These are phyloP conservation scores for Conchocele bisecta DNA, from an alignment of 2,888 invertebrate species.

Conservation along the genomic window DNA sequence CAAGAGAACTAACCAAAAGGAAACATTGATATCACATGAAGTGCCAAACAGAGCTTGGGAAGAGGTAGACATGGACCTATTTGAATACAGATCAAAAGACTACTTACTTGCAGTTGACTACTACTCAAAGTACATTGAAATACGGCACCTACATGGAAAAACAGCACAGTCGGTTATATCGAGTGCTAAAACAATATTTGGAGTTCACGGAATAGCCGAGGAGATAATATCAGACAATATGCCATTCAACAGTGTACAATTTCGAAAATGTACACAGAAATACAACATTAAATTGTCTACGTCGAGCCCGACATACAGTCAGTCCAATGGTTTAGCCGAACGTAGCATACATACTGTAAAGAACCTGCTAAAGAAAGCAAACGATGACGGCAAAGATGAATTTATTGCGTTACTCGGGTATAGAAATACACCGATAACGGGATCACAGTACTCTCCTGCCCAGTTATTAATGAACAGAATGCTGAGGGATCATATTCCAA, in stretches of 20 bases:
- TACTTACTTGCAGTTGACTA: slow-evolving; percentile 53
- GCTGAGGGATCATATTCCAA: slow-evolving; percentile 38
- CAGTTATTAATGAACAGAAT: slow-evolving; percentile 34
- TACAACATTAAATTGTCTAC: not conserved
- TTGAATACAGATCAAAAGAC: slow-evolving; percentile 23
- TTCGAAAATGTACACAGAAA: too few relatives aligned
- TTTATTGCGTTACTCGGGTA: slow-evolving; percentile 50
- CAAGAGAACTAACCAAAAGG: not conserved
- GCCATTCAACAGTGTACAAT: too few relatives aligned
- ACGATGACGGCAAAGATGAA: slow-evolving; percentile 32
- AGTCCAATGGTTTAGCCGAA: slow-evolving; percentile 50
- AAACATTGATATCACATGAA: slow-evolving; percentile 19
- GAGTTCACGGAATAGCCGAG: too few relatives aligned
- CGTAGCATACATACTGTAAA: slow-evolving; percentile 39
- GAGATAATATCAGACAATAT: too few relatives aligned
- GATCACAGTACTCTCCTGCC: slow-evolving; percentile 38
- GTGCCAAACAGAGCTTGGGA: slow-evolving; percentile 43
- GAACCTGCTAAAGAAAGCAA: slow-evolving; percentile 41
- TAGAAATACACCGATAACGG: slow-evolving; percentile 48
- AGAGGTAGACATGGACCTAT: slow-evolving; percentile 47
- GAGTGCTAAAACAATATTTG: too few relatives aligned
- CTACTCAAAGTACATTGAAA: too few relatives aligned
- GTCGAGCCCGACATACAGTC: slow-evolving; percentile 25
- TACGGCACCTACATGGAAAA: too few relatives aligned
- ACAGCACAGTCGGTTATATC: too few relatives aligned